phyloP scores from a whole-genome alignment of 2,797 vertebrate species.

The Rachycentron canadum region DNA sequence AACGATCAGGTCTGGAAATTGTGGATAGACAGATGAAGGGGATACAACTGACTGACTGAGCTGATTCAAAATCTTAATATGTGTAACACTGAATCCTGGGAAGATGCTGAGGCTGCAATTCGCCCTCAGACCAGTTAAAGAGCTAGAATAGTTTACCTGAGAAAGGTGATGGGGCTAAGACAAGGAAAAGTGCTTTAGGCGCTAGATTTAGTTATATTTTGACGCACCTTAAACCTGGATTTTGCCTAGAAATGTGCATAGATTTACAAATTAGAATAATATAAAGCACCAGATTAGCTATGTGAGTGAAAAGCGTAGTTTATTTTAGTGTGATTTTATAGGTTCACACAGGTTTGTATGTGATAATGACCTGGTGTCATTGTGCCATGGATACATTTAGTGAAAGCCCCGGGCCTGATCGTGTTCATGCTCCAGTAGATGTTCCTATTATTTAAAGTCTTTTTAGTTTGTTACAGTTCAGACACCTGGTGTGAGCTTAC shows the following conservation, averaged over 20 bases:
- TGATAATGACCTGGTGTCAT: conserved; percentile 31
- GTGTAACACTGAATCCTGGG: conserved; percentile 6
- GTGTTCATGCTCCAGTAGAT: conserved; percentile 11
- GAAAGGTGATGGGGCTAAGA: background rate
- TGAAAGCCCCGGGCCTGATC: background rate
- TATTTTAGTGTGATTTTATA: background rate
- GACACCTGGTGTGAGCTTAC: background rate
- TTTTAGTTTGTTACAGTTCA: background rate
- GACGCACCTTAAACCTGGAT: background rate
- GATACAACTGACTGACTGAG: background rate
- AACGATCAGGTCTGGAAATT: background rate
- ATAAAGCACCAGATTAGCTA: background rate
- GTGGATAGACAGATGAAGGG: background rate
- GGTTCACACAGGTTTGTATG: background rate
- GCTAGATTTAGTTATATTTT: background rate
- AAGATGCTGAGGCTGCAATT: conserved; percentile 25
- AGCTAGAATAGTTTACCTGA: background rate
- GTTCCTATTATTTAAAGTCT: background rate
- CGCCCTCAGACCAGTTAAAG: conserved; percentile 5
- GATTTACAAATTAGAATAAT: background rate
- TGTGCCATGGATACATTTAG: conserved; percentile 24
- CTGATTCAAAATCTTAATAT: conserved; percentile 10
- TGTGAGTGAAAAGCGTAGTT: background rate
- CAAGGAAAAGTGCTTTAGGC: too few species aligned
- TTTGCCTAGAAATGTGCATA: background rate